phyloP scores from a whole-genome alignment of 2,888 invertebrate species.

The Oligia strigilis region DNA sequence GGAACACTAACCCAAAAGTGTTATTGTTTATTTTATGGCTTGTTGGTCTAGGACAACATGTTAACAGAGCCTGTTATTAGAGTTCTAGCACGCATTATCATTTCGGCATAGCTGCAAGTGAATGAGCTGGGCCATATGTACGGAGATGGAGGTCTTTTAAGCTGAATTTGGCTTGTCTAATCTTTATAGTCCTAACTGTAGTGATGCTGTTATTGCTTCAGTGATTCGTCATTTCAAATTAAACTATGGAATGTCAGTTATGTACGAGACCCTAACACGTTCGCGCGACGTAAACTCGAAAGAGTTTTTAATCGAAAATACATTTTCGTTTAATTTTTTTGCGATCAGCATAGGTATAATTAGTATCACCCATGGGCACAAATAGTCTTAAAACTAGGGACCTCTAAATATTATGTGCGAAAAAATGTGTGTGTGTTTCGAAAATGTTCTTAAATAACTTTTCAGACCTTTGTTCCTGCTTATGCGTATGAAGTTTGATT shows the following conservation, averaged over 20 bases:
- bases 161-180: conserved; percentile 9
- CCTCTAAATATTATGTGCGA: background rate
- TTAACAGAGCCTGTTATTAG: conserved; percentile 33
- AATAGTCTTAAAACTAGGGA: background rate
- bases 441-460: no score
- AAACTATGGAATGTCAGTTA: background rate
- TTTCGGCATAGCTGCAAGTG: background rate
- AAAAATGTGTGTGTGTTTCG: no score
- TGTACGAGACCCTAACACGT: no score
- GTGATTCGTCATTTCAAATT: background rate
- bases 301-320: background rate
- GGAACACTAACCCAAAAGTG: conserved; percentile 45
- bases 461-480: no score
- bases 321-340: background rate
- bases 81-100: conserved; percentile 22
- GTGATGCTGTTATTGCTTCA: no score
- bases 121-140: background rate
- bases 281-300: background rate
- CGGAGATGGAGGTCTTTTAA: background rate
- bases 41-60: conserved; percentile 43
- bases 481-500: no score
- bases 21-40: conserved; percentile 49
- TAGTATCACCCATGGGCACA: background rate
- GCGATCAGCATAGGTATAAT: background rate
- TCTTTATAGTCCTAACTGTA: background rate